Conservation (phyloP, 1,140 invertebrate species). For the Cotesia glomerata region DNA sequence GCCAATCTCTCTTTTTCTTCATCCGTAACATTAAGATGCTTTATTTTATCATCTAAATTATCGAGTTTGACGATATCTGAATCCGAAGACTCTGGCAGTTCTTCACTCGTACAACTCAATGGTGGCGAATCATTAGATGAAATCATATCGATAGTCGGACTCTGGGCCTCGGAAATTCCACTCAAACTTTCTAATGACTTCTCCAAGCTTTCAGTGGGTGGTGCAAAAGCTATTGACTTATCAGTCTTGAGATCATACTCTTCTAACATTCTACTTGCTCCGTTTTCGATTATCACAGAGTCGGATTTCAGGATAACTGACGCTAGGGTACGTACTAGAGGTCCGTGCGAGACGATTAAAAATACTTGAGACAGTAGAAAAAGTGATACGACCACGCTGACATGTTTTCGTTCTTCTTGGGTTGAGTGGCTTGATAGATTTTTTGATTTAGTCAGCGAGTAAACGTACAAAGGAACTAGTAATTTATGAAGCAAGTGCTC, state of each 20-base stretch:
- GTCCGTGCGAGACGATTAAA: conserved; percentile 87
- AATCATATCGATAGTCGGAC: background rate
- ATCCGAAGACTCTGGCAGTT: conserved; percentile 4
- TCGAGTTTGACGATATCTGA: background rate
- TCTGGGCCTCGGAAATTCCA: conserved; percentile 31
- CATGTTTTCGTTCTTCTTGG: conserved; percentile 58
- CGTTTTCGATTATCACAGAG: conserved; percentile 72
- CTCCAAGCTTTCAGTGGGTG: conserved; percentile 70
- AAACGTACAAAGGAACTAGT: conserved; percentile 93
- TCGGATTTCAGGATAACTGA: conserved; percentile 87
- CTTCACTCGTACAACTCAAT: conserved; percentile 5
- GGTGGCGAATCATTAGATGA: background rate
- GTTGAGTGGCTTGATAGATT: conserved; percentile 49
- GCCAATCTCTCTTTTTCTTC: conserved; percentile 84
- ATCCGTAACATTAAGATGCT: conserved; percentile 82
- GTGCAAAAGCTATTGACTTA: conserved; percentile 60
- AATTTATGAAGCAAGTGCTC: conserved; percentile 94
- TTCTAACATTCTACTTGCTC: conserved; percentile 76
- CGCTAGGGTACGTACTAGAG: conserved; percentile 86
- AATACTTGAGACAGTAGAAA: conserved; percentile 97
- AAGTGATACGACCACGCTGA: conserved; percentile 86
- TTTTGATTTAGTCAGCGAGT: conserved; percentile 74
- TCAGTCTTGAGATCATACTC: conserved; percentile 67
- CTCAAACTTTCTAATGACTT: conserved; percentile 68
- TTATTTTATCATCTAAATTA: conserved; percentile 43